phyloP scores from a whole-genome alignment of 1,140 invertebrate genomes.

The Onthophagus taurus region DNA sequence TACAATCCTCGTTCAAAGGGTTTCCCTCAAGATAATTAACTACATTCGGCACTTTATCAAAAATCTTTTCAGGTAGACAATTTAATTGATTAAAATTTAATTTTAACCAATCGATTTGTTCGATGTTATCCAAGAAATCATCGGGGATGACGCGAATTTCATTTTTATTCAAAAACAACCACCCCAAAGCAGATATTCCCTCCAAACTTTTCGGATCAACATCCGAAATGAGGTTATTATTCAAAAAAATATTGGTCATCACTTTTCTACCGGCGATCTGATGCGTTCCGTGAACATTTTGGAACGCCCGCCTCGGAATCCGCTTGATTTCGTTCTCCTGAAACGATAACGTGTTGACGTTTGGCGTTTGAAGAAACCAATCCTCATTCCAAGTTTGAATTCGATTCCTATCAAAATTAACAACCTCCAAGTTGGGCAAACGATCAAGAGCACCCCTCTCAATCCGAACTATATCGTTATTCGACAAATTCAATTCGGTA shows the following conservation, averaged over 20 bases:
- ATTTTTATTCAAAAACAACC: slow-evolving; percentile 32
- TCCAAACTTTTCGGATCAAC: slow-evolving; percentile 28
- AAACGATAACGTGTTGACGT: slow-evolving; percentile 28
- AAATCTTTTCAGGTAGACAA: slow-evolving; percentile 16
- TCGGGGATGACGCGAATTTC: slow-evolving; percentile 12
- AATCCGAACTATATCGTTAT: slow-evolving; percentile 30
- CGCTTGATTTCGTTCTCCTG: slow-evolving; percentile 25
- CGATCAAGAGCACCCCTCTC: slow-evolving; percentile 28
- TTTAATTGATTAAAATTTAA: slow-evolving; percentile 14
- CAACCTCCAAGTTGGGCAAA: slow-evolving; percentile 26
- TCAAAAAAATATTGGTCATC: slow-evolving; percentile 27
- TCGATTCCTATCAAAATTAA: slow-evolving; percentile 30
- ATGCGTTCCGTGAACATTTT: slow-evolving; percentile 28
- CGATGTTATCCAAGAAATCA: slow-evolving; percentile 11
- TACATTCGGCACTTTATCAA: slow-evolving; percentile 16
- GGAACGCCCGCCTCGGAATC: slow-evolving; percentile 25
- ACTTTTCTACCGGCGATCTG: slow-evolving; percentile 19
- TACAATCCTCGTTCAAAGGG: slow-evolving; percentile 16
- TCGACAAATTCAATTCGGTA: slow-evolving; percentile 25
- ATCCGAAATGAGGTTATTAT: slow-evolving; percentile 27
- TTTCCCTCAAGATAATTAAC: slow-evolving; percentile 17
- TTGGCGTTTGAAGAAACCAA: slow-evolving; percentile 30
- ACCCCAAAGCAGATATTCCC: slow-evolving; percentile 26
- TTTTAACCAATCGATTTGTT: slow-evolving; percentile 18
- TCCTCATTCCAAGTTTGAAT: slow-evolving; percentile 24